Evolutionary conservation across 2,113 vertebrate species (phyloP).

Genomic region (Aldabrachelys gigantea): DNA sequence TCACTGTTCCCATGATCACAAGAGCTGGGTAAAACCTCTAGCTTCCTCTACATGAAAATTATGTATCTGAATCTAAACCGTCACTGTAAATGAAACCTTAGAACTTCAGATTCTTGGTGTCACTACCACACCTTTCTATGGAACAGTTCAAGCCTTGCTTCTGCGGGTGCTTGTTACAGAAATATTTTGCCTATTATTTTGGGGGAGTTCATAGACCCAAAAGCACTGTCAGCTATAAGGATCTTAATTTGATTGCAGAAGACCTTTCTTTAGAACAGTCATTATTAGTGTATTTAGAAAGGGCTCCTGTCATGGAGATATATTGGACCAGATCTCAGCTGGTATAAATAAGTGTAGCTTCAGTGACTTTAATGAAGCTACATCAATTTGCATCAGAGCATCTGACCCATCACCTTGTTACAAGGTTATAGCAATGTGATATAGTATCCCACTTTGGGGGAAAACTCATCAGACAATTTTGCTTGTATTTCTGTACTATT

Average conservation of each 20-base stretch:
- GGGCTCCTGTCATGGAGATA: background rate
- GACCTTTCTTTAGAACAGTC: background rate
- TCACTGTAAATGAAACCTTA: background rate
- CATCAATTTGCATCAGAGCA: background rate
- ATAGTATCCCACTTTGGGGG: background rate
- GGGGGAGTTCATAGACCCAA: background rate
- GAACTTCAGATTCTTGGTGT: background rate
- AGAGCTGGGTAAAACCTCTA: background rate
- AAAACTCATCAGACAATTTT: background rate
- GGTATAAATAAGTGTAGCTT: accelerated
- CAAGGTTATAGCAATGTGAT: background rate
- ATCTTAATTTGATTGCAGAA: background rate
- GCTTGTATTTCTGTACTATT: background rate
- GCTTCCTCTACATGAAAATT: background rate
- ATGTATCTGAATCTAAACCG: background rate
- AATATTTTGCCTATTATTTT: background rate
- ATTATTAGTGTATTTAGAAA: background rate
- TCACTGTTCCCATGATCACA: background rate
- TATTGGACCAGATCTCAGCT: background rate
- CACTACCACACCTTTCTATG: background rate
- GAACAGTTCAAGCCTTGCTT: background rate
- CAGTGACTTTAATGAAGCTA: background rate
- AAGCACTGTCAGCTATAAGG: background rate
- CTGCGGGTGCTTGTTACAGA: background rate
- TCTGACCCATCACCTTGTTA: background rate